phyloP scores from a whole-genome alignment of 2,888 invertebrate genomes.

The Leptothorax acervorum region DNA sequence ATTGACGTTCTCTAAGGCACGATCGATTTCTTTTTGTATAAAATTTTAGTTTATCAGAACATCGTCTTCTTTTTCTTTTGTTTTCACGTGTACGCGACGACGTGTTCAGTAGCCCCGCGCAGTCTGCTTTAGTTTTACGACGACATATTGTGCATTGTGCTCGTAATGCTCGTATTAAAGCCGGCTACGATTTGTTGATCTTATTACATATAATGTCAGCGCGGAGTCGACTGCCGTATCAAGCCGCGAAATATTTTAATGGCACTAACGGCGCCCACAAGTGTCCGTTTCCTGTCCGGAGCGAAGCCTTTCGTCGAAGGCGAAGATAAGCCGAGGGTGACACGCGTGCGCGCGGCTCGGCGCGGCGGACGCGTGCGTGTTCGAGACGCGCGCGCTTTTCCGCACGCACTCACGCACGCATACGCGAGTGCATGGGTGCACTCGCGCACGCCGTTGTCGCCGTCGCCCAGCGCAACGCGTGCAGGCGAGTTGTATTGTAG shows the following conservation, averaged over 20 bases:
- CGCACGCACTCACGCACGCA: constrained; percentile 28
- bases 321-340: constrained; percentile 50
- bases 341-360: constrained; percentile 60
- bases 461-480: not conserved
- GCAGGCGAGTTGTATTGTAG: constrained; percentile 49
- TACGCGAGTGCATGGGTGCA: too few relatives aligned
- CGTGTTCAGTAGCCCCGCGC: not conserved
- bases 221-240: constrained; percentile 9
- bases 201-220: constrained; percentile 33
- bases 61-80: not conserved
- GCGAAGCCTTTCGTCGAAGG: constrained; percentile 58
- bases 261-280: constrained; percentile 73
- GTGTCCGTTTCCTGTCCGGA: constrained; percentile 77
- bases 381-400: constrained; percentile 45
- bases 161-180: not conserved
- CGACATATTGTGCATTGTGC: not conserved
- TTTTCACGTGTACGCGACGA: not conserved
- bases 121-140: not conserved
- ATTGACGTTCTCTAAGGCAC: not conserved
- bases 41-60: not conserved
- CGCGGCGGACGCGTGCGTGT: constrained; percentile 48
- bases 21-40: not conserved
- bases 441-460: too few relatives aligned
- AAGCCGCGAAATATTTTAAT: constrained; percentile 62
- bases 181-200: constrained; percentile 23